Base-by-base conservation (phyloP, 2,113 vertebrate genomes). In the Triplophysa siluroides region DNA sequence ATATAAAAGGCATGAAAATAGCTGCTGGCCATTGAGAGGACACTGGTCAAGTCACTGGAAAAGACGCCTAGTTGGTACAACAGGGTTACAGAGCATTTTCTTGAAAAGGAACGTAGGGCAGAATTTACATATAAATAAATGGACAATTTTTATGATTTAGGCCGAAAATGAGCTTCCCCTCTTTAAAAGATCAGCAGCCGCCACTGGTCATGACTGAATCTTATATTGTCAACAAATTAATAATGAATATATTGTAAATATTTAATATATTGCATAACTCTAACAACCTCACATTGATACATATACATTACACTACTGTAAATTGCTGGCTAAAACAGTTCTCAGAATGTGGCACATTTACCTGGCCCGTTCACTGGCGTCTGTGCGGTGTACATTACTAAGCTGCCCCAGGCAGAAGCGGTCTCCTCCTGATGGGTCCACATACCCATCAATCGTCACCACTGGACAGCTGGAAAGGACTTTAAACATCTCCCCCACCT, bases 401-500 rank as follows among this genome's bases (percentile, higher is more conserved):
- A 94, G 91, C 87, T 93, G 91, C 2, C 90, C 90, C 21, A 93
- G 88, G 83, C 92, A 93, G 83, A 93, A 93, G 33, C 89, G 90
- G 47, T 93, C 93, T 0, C 93, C 91, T 43, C 91, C 93, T 0
- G 93, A 92, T 0, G 93, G 92, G 83, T 93, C 92, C 12, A 93
- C 92, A 0, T 93, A 93, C 3, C 93, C 92, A 0, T 93, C 92
- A 60, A 93, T 92, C 0, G 92, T 90, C 75, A 94, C 93, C 29
- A 91, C 65, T 0, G 92, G 92, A 76, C 90, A 94, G 88, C 90
- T 91, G 82, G 93, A 85, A 1, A 90, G 90, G n/a, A 94, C 92
- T 83, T 93, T 92, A 78, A 93, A 92, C 88, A 93, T 94, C 87
- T 95, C 94, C 2, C 94, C 94, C 47, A 95, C 94, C 85, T 95